Conservation (phyloP, 2,797 vertebrate species). For the Ceryle rudis region DNA sequence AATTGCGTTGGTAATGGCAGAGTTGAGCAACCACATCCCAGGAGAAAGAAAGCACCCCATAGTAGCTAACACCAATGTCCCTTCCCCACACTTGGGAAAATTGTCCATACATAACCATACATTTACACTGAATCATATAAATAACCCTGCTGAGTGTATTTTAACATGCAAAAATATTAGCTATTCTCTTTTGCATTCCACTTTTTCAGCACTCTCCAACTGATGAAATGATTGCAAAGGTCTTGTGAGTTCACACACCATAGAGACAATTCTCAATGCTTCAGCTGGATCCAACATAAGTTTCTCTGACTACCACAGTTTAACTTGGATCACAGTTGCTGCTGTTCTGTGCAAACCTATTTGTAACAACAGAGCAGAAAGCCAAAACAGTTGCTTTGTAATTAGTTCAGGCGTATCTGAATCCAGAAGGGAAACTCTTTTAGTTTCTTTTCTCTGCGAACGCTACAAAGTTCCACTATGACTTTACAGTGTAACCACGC, state of each 20-base stretch:
- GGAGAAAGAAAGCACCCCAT: neutral
- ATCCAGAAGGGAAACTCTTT: slow-evolving; percentile 70
- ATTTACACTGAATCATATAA: neutral
- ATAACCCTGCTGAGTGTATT: neutral
- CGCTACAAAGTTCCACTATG: slow-evolving; percentile 25
- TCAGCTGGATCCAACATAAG: fast-evolving
- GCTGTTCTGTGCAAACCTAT: slow-evolving; percentile 14
- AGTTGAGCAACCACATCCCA: neutral
- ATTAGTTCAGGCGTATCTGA: slow-evolving; percentile 72
- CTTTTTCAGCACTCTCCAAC: neutral
- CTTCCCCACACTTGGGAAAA: neutral
- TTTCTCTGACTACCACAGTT: neutral
- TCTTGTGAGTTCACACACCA: neutral
- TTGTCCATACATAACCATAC: neutral
- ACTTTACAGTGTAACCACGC: slow-evolving; percentile 9
- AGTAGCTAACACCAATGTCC: neutral
- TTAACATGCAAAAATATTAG: neutral
- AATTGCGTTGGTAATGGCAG: neutral
- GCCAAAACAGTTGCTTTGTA: slow-evolving; percentile 72
- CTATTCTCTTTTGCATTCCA: neutral
- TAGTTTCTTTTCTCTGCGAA: slow-evolving; percentile 50
- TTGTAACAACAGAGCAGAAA: slow-evolving; percentile 16
- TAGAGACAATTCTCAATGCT: fast-evolving
- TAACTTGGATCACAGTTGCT: neutral
- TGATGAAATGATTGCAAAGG: neutral